These are phyloP conservation scores for Anguilla rostrata DNA, from an alignment of 2,113 vertebrate species.

Conservation along the genomic window DNA sequence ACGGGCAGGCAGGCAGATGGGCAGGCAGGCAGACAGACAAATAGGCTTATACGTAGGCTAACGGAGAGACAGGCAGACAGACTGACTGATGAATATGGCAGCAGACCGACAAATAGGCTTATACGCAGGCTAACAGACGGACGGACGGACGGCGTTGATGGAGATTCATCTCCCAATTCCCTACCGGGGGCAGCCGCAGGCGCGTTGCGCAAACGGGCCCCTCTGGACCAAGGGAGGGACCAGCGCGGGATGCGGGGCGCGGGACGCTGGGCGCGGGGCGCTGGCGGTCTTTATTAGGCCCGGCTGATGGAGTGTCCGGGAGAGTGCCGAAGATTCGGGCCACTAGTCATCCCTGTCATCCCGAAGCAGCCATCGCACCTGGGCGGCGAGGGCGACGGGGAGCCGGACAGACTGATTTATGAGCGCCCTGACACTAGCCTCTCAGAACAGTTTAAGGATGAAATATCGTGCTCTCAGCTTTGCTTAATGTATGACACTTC, in stretches of 20 bases:
- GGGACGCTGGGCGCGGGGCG: neutral
- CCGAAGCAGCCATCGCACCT: slow-evolving; percentile 29
- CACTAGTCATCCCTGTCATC: slow-evolving; percentile 16
- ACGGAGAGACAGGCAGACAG: too few species aligned
- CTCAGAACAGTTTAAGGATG: slow-evolving; percentile 72
- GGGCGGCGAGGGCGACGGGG: slow-evolving; percentile 37
- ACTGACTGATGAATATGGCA: too few species aligned
- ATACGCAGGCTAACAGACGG: neutral
- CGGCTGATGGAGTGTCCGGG: slow-evolving; percentile 62
- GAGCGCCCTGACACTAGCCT: slow-evolving; percentile 59
- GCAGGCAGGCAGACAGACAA: neutral
- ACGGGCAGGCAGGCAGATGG: neutral
- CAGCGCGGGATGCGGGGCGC: neutral
- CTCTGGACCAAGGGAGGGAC: neutral
- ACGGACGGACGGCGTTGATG: neutral
- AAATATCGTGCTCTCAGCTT: slow-evolving; percentile 58
- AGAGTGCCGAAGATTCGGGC: slow-evolving; percentile 44
- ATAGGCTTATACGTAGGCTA: too few species aligned
- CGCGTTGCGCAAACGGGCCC: neutral
- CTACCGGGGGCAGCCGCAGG: neutral
- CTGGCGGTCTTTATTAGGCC: slow-evolving; percentile 51
- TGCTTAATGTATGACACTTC: slow-evolving; percentile 53
- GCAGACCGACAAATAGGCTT: neutral
- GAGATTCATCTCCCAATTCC: neutral
- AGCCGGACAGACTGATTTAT: slow-evolving; percentile 68